Conservation (phyloP, 1,140 invertebrate genomes). For the Macrocentrus cingulum region DNA sequence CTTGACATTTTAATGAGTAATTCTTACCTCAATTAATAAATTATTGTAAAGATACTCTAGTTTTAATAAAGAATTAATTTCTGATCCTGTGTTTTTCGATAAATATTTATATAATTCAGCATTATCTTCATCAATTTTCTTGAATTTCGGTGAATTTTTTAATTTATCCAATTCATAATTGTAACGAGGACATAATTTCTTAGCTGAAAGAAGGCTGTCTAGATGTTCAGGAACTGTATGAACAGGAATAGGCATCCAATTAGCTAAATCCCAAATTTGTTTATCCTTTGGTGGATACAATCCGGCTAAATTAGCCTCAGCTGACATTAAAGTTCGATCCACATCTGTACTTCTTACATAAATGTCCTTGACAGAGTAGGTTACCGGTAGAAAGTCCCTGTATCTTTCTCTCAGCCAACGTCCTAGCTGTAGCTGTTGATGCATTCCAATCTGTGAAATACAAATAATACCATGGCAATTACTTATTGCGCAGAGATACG, state of each 20-base stretch:
- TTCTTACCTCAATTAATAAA: constrained; percentile 67
- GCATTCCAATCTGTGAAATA: constrained; percentile 68
- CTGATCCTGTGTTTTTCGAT: constrained; percentile 62
- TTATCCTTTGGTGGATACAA: constrained; percentile 68
- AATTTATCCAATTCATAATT: constrained; percentile 61
- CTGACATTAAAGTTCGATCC: constrained; percentile 89
- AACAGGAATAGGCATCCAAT: constrained; percentile 90
- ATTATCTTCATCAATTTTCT: constrained; percentile 64
- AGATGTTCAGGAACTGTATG: constrained; percentile 71
- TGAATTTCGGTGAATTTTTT: constrained; percentile 62
- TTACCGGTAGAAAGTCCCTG: constrained; percentile 57
- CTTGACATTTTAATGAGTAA: too few relatives aligned
- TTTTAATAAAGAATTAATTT: constrained; percentile 58
- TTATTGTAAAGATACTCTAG: constrained; percentile 69
- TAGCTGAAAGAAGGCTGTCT: constrained; percentile 69
- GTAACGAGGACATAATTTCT: constrained; percentile 70
- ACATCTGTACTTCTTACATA: constrained; percentile 78
- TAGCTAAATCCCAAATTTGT: constrained; percentile 70
- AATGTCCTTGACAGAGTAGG: constrained; percentile 65
- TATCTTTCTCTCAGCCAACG: constrained; percentile 76
- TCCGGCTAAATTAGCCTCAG: constrained; percentile 79
- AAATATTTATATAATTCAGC: constrained; percentile 68
- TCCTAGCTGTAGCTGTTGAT: constrained; percentile 77
- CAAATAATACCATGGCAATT: constrained; percentile 6
- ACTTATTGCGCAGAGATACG: not conserved